Conservation (phyloP, 2,113 vertebrate genomes). For the Oryzias curvinotus region DNA sequence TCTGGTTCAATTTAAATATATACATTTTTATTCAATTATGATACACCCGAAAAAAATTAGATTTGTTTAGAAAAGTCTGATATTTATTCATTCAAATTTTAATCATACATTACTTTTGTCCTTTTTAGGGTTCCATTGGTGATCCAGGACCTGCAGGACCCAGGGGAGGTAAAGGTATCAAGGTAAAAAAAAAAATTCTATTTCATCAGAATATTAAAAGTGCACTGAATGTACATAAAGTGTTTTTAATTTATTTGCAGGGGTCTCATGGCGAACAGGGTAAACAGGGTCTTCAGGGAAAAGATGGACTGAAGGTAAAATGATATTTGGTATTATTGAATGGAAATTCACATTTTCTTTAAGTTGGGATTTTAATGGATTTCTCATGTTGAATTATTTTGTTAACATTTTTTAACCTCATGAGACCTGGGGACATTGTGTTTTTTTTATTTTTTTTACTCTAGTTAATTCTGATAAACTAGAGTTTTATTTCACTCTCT, state of each 20-base stretch:
- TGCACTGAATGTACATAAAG: not conserved
- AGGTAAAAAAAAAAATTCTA: conserved; percentile 44
- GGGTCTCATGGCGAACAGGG: conserved; percentile 67
- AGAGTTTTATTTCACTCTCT: not conserved
- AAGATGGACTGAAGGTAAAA: conserved; percentile 71
- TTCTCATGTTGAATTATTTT: too few species aligned
- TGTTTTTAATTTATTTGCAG: conserved; percentile 40
- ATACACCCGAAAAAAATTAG: too few species aligned
- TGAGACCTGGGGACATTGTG: too few species aligned
- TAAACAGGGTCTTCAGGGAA: conserved; percentile 60
- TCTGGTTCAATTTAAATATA: too few species aligned
- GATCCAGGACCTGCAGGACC: conserved; percentile 49
- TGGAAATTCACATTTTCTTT: not conserved
- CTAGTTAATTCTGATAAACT: too few species aligned
- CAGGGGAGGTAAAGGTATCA: conserved; percentile 65
- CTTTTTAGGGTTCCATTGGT: conserved; percentile 60
- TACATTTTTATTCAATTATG: too few species aligned
- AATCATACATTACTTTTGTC: not conserved
- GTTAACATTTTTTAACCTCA: not conserved
- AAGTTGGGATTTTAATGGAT: too few species aligned
- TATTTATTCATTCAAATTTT: not conserved
- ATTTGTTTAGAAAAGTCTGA: not conserved
- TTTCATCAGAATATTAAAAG: not conserved
- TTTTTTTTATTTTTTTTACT: too few species aligned
- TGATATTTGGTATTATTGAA: not conserved